Percentiles rank a stretch among this genome's conserved stretches.
Conservation (phyloP, 1,140 invertebrate genomes). For the Manduca sexta region DNA sequence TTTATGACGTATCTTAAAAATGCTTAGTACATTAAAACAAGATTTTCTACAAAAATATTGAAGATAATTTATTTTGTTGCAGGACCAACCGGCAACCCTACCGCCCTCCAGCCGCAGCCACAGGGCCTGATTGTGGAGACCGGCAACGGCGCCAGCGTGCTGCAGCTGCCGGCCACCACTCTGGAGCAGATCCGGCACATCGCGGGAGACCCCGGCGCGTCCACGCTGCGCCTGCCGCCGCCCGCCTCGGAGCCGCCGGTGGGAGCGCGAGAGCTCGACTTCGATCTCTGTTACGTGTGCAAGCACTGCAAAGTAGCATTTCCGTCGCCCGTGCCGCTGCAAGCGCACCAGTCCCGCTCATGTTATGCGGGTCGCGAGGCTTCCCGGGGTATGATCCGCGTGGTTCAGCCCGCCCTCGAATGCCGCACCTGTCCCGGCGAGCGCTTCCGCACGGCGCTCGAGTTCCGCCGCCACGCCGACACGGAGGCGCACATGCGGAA, state of each 20-base stretch:
- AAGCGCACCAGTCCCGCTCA: constrained; percentile 80
- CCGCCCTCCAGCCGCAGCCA: constrained; percentile 45
- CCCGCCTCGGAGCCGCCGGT: constrained; percentile 55
- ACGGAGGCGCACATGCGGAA: constrained; percentile 72
- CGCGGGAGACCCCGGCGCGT: constrained; percentile 78
- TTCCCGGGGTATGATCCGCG: constrained; percentile 76
- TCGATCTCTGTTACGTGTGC: constrained; percentile 88
- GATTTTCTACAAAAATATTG: no score
- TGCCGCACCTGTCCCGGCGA: constrained; percentile 80
- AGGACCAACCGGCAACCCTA: constrained; percentile 36
- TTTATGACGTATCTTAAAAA: no score
- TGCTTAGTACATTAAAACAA: no score
- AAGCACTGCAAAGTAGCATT: constrained; percentile 90
- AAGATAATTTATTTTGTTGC: constrained; percentile 32
- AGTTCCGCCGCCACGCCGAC: constrained; percentile 81
- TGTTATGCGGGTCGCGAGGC: constrained; percentile 80
- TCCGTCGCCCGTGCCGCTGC: constrained; percentile 81
- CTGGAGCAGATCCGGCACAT: constrained; percentile 80
- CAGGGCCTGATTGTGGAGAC: constrained; percentile 71
- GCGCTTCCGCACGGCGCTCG: constrained; percentile 74
- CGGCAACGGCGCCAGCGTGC: constrained; percentile 75
- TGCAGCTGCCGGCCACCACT: constrained; percentile 77
- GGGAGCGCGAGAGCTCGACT: constrained; percentile 76
- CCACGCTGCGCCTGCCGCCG: constrained; percentile 77
- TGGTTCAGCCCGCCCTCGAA: constrained; percentile 80